A percentile compares a stretch with the other conserved stretches of the same genome.
Evolutionary conservation across 2,888 invertebrate genomes (phyloP).

Genomic region (Agrilus cyanescens): DNA sequence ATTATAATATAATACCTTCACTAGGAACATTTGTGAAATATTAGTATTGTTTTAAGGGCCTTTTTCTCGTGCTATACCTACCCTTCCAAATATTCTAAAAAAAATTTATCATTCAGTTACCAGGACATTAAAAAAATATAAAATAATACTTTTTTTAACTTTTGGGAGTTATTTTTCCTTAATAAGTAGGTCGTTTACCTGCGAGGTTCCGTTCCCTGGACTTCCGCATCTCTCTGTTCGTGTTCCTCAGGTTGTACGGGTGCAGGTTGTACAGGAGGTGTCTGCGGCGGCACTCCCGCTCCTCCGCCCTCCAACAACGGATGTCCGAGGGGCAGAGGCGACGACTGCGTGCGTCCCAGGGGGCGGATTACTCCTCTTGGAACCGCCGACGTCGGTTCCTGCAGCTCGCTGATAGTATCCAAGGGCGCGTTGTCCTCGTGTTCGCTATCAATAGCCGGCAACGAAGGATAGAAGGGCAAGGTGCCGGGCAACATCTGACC

Average conservation of each 20-base stretch:
- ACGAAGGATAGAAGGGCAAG: constrained; percentile 58
- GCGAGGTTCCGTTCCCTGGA: constrained; percentile 37
- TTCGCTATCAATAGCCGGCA: constrained; percentile 46
- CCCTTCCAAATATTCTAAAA: no score
- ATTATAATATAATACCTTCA: no score
- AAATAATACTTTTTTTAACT: no score
- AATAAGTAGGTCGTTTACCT: constrained; percentile 22
- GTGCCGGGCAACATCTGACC: constrained; percentile 56
- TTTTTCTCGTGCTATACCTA: no score
- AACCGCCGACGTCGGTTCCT: constrained; percentile 25
- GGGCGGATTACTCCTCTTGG: constrained; percentile 45
- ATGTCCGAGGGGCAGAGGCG: constrained; percentile 81
- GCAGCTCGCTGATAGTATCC: constrained; percentile 36
- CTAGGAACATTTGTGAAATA: no score
- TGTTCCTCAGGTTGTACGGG: constrained; percentile 43
- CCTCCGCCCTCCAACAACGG: constrained; percentile 53
- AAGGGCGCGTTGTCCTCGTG: constrained; percentile 40
- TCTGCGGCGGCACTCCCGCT: constrained; percentile 20
- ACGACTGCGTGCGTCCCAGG: constrained; percentile 87
- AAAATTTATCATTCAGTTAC: no score
- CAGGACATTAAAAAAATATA: no score
- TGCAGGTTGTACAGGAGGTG: constrained; percentile 17
- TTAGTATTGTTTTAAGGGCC: no score
- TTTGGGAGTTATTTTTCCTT: no score
- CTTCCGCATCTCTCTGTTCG: constrained; percentile 33